phyloP scores from a whole-genome alignment of 37 sponge, comb jelly and placozoan genomes.

The Aphrocallistes beatrix region DNA sequence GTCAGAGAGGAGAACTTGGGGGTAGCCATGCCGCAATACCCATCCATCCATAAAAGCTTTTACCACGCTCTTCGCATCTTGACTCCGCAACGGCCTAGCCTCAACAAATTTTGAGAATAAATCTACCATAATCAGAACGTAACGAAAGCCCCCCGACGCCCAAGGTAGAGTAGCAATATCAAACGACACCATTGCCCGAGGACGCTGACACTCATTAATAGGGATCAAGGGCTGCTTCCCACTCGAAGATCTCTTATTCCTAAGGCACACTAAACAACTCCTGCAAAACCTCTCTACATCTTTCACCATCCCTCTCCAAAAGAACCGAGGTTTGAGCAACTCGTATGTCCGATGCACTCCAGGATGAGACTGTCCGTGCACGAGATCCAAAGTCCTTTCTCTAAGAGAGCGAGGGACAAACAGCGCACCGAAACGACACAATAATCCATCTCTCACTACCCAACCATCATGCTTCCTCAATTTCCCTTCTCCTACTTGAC shows the following conservation, averaged over 20 bases:
- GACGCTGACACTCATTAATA: not conserved
- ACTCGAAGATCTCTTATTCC: not conserved
- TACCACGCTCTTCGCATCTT: not conserved
- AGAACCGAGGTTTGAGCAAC: not conserved
- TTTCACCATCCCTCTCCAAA: not conserved
- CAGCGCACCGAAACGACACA: not conserved
- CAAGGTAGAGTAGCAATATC: not conserved
- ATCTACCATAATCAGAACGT: not conserved
- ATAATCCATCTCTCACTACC: not conserved
- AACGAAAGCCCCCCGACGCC: not conserved
- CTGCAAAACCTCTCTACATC: not conserved
- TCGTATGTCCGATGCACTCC: not conserved
- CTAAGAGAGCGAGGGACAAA: not conserved
- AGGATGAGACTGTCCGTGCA: not conserved
- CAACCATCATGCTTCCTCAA: not conserved
- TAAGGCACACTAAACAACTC: not conserved
- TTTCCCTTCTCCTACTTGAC: not conserved
- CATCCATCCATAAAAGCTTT: not conserved
- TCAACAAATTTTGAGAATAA: not conserved
- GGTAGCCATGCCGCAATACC: not conserved
- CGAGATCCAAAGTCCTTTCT: not conserved
- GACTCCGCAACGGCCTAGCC: not conserved
- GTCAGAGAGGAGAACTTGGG: not conserved
- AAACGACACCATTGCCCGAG: not conserved
- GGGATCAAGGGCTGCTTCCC: not conserved